These are phyloP conservation scores for Leucophenga maculata DNA, from an alignment of 2,888 invertebrate genomes.

Conservation along the genomic window DNA sequence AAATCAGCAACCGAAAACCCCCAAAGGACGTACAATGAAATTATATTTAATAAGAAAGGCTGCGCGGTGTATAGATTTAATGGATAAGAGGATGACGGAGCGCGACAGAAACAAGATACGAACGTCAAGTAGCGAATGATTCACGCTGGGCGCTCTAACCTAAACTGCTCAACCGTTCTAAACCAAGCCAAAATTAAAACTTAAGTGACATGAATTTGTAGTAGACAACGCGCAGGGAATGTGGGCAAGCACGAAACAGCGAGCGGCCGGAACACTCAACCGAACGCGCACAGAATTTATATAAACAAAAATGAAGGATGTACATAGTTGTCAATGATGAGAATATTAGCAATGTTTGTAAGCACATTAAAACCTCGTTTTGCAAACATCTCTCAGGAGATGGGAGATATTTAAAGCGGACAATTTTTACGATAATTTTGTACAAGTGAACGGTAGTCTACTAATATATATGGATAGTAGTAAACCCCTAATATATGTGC, in stretches of 20 bases:
- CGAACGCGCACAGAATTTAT: constrained; percentile 56
- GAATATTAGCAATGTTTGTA: constrained; percentile 9
- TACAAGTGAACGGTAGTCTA: too few relatives aligned
- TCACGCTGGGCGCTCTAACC: constrained; percentile 8
- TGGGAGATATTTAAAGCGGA: too few relatives aligned
- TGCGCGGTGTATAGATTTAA: background rate
- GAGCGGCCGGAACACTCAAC: background rate
- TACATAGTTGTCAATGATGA: constrained; percentile 25
- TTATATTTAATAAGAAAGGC: constrained; percentile 46
- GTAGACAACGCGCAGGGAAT: background rate
- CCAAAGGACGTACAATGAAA: constrained; percentile 60
- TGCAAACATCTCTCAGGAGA: too few relatives aligned
- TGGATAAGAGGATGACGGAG: background rate
- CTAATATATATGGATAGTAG: too few relatives aligned
- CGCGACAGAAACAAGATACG: background rate
- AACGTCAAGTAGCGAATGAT: constrained; percentile 12
- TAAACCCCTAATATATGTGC: too few relatives aligned
- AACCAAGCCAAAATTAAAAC: constrained; percentile 61
- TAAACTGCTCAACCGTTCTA: constrained; percentile 16
- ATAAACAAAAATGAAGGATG: constrained; percentile 46
- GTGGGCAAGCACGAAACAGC: too few relatives aligned
- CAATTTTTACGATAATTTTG: too few relatives aligned
- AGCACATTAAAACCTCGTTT: too few relatives aligned
- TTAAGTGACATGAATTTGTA: constrained; percentile 42
- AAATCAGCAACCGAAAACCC: constrained; percentile 65